A percentile compares a stretch with the other conserved stretches of the same genome.
Conservation (phyloP, 2,888 invertebrate genomes). For the Acanthopleura granulata region DNA sequence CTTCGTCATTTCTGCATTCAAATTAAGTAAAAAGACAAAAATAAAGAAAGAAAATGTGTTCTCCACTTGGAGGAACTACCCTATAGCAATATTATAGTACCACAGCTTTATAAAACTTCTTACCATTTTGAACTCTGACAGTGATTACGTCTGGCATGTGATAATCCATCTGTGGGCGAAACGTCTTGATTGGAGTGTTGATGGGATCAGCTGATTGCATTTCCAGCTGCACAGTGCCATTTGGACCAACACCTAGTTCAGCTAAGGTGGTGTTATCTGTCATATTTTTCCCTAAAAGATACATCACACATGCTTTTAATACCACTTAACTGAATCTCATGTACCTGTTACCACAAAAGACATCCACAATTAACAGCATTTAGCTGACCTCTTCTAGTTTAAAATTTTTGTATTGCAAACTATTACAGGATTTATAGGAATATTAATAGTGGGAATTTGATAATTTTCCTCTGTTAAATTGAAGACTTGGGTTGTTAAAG, state of each 20-base stretch:
- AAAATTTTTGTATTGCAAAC: no score
- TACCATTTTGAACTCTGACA: conserved; percentile 54
- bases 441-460: no score
- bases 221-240: conserved; percentile 67
- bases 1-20: no score
- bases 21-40: no score
- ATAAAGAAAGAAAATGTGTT: background rate
- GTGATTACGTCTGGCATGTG: conserved; percentile 69
- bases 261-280: conserved; percentile 55
- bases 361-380: no score
- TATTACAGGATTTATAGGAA: no score
- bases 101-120: background rate
- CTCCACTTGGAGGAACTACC: background rate
- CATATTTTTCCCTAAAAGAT: conserved; percentile 51
- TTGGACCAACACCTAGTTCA: conserved; percentile 66
- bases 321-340: no score
- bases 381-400: no score
- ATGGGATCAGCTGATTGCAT: conserved; percentile 67
- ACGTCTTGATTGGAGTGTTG: conserved; percentile 64
- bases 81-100: background rate
- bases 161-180: conserved; percentile 62
- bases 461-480: no score
- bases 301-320: background rate
- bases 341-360: no score
- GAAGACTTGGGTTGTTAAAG: no score